phyloP scores from a whole-genome alignment of 2,888 invertebrate species.

The Eupithecia centaureata region DNA sequence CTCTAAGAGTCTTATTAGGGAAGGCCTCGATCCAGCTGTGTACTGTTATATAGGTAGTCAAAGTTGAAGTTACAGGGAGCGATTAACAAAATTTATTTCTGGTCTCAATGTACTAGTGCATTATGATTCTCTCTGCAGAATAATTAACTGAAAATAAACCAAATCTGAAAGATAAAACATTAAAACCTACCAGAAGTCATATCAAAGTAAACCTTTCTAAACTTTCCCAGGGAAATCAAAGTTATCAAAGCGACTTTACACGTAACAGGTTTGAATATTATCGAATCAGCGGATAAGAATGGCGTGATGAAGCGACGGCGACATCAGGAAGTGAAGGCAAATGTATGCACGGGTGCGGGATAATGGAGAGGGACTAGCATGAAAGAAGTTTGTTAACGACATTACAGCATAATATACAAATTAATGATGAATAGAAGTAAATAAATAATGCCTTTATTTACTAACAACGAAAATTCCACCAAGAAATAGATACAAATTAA shows the following conservation, averaged over 20 bases:
- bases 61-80: background rate
- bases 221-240: constrained; percentile 10
- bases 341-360: constrained; percentile 17
- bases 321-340: constrained; percentile 34
- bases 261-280: constrained; percentile 13
- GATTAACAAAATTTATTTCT: background rate
- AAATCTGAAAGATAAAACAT: background rate
- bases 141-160: background rate
- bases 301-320: constrained; percentile 16
- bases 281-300: constrained; percentile 24
- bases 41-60: too few species aligned
- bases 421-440: too few species aligned
- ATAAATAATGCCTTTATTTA: too few species aligned
- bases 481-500: too few species aligned
- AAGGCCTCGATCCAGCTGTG: background rate
- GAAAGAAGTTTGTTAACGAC: background rate
- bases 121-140: background rate
- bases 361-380: constrained; percentile 3
- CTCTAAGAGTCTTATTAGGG: too few species aligned
- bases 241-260: background rate
- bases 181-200: background rate
- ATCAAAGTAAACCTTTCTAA: background rate
- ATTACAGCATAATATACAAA: too few species aligned
- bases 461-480: too few species aligned
- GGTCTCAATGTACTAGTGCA: background rate